These are phyloP conservation scores for Garrulus glandarius DNA, from an alignment of 2,797 vertebrate species.

Conservation along the genomic window DNA sequence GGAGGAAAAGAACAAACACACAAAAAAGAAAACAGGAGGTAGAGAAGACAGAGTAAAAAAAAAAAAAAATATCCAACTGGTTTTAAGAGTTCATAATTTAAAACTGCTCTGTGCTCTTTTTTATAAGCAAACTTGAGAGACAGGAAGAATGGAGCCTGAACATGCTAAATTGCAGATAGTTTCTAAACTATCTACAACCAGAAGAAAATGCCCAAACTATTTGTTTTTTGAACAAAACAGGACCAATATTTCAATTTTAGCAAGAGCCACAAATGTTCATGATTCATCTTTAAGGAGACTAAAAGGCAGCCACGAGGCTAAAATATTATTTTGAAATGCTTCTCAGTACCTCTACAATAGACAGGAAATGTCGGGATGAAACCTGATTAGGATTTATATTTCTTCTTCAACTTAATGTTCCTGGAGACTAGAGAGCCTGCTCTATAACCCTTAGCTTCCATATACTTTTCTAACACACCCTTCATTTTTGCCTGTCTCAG, in stretches of 20 bases:
- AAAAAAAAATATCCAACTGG: rapidly evolving
- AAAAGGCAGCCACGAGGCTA: background rate
- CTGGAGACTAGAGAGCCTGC: background rate
- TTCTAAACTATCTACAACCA: background rate
- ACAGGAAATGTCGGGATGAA: background rate
- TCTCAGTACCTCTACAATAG: background rate
- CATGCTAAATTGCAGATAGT: background rate
- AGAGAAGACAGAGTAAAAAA: background rate
- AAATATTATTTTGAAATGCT: background rate
- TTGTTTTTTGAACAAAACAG: background rate
- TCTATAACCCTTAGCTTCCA: background rate
- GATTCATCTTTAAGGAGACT: background rate
- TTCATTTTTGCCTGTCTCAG: background rate
- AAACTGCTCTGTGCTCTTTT: background rate
- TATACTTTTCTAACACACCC: background rate
- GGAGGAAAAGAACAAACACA: background rate
- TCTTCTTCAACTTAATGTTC: background rate
- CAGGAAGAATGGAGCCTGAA: background rate
- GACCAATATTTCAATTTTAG: background rate
- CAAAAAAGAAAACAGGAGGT: background rate
- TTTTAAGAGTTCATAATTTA: background rate
- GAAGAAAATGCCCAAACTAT: background rate
- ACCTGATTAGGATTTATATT: background rate
- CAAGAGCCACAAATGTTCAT: background rate
- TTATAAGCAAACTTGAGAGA: background rate